Conservation (phyloP, 1,140 invertebrate species). For the Drosophila mauritiana region DNA sequence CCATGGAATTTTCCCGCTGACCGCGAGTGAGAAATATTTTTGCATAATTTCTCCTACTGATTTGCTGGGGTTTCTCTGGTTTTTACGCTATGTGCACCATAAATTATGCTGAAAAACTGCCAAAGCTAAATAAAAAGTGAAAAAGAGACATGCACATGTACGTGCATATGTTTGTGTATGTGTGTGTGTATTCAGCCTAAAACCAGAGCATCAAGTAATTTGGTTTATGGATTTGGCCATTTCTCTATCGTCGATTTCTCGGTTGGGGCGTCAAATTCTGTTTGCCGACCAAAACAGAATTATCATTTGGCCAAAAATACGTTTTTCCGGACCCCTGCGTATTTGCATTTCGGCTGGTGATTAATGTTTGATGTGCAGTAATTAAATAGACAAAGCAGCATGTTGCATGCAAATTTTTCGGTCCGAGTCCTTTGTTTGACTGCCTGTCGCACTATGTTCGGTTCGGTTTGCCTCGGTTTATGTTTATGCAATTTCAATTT, state of each 20-base stretch:
- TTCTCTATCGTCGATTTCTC: background rate
- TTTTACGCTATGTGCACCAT: slow-evolving; percentile 75
- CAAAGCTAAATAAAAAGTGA: slow-evolving; percentile 26
- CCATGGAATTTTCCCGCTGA: slow-evolving; percentile 36
- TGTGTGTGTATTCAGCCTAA: slow-evolving; percentile 5
- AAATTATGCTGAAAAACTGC: slow-evolving; percentile 76
- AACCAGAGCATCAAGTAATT: slow-evolving; percentile 66
- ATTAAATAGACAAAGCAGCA: slow-evolving; percentile 64
- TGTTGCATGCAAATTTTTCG: slow-evolving; percentile 65
- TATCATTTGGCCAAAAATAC: slow-evolving; percentile 70
- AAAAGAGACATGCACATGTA: slow-evolving; percentile 9
- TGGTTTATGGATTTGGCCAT: slow-evolving; percentile 53
- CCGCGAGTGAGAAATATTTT: slow-evolving; percentile 66
- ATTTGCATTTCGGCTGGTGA: slow-evolving; percentile 72
- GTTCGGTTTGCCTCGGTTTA: slow-evolving; percentile 29
- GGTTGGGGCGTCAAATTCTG: slow-evolving; percentile 63
- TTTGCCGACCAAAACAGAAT: slow-evolving; percentile 56
- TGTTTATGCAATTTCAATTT: slow-evolving; percentile 82
- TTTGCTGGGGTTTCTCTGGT: slow-evolving; percentile 69
- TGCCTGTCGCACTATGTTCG: slow-evolving; percentile 2
- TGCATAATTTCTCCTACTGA: slow-evolving; percentile 77
- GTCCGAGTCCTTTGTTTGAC: slow-evolving; percentile 27
- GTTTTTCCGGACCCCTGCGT: slow-evolving; percentile 22
- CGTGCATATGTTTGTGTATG: background rate
- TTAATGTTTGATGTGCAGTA: slow-evolving; percentile 81